Evolutionary conservation across 2,888 invertebrate genomes (phyloP).

Genomic region (Prosapia bicincta): DNA sequence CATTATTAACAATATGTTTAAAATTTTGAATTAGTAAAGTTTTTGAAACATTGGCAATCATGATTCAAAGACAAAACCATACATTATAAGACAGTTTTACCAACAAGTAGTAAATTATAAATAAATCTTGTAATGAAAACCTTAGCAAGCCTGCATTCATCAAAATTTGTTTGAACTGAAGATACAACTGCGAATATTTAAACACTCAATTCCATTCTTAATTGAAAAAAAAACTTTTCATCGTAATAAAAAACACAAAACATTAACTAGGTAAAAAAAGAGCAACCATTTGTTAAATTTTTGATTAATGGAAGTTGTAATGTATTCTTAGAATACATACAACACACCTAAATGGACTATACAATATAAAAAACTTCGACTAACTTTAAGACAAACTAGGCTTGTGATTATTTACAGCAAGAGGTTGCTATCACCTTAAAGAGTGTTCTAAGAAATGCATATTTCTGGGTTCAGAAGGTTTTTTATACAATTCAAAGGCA

Average conservation of each 20-base stretch:
- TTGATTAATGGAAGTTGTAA: neutral
- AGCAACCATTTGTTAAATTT: neutral
- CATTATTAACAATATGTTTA: too few relatives aligned
- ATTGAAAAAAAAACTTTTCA: too few relatives aligned
- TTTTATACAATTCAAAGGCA: conserved; percentile 92
- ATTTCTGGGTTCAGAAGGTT: conserved; percentile 59
- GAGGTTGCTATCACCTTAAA: conserved; percentile 38
- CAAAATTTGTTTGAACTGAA: too few relatives aligned
- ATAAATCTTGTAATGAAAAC: too few relatives aligned
- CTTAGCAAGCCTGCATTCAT: too few relatives aligned
- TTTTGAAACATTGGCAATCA: too few relatives aligned
- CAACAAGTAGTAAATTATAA: too few relatives aligned
- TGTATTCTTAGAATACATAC: neutral
- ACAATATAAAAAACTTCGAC: neutral
- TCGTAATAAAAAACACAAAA: neutral
- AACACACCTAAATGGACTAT: neutral
- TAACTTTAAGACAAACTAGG: neutral
- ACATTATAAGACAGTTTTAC: too few relatives aligned
- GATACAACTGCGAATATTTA: too few relatives aligned
- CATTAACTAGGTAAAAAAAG: neutral
- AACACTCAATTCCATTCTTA: too few relatives aligned
- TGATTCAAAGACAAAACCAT: too few relatives aligned
- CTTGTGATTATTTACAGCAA: neutral
- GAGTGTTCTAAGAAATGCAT: conserved; percentile 43
- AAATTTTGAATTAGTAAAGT: too few relatives aligned